Base-by-base conservation (phyloP, 2,797 vertebrate genomes). In the Allobates femoralis region DNA sequence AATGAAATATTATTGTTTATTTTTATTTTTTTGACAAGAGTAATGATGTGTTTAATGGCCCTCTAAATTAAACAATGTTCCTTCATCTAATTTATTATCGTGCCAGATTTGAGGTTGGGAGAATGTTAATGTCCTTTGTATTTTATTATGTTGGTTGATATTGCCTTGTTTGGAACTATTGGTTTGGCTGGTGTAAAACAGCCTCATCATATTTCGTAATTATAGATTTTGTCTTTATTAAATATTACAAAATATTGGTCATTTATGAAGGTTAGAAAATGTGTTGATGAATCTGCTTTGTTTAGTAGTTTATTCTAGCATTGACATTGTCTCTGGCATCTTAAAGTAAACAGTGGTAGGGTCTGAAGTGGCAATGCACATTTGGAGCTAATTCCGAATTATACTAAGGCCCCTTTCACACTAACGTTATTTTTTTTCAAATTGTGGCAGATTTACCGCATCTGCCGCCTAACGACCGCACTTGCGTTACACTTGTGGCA, bases 11-110 rank as follows among this genome's bases (percentile, higher is more conserved):
- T 67, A 67, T 67, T 67, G 64, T 67, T 67, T 62, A 12, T 62
- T 26, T 26, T 12, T 28, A 26, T 14, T 5, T 58, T 21, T 64
- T 64, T 32, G 30, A 67, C 18, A 7, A 1, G 16, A 67, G 30
- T 32, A 67, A 67, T 67, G 16, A 67, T 32, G 64, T 67, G 64
- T 32, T 67, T 67, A 67, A 67, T 67, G 30, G 28, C 62, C 62
- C 32, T 46, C 19, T 74, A 74, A 37, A 74, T 74, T 41, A 64
- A 64, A 64, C 62, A 26, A 62, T 26, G 28, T 30, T 64, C 62
- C 15, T 26, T 62, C 60, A 62, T 62, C 60, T 30, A 28, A 64
- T 28, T 30, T 64, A 28, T 30, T 16, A 64, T 30, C 62, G 30
- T 16, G 62, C 62, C 28, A 67, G 32, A 34, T 19, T 67, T 67